Percentiles rank a stretch among this genome's conserved stretches.
These are phyloP conservation scores for Hippocampus guttulatus DNA, from an alignment of 2,113 vertebrate species.

Conservation along the genomic window DNA sequence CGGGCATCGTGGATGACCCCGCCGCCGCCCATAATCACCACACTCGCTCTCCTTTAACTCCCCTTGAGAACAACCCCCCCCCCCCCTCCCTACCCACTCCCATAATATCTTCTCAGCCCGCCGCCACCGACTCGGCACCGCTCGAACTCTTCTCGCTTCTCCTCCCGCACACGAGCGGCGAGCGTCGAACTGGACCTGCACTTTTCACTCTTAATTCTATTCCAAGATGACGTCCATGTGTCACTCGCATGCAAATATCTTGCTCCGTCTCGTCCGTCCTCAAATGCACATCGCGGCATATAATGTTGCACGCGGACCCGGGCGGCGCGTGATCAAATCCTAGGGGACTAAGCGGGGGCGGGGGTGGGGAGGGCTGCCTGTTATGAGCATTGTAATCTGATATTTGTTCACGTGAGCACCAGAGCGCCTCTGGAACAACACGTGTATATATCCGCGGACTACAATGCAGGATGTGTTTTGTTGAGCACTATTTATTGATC, in stretches of 20 bases:
- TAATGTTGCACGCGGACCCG: slow-evolving; percentile 58
- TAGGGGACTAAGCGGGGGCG: slow-evolving; percentile 21
- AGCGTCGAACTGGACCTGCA: slow-evolving; percentile 48
- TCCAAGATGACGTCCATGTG: not conserved
- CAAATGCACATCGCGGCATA: slow-evolving; percentile 40
- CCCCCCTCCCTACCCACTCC: slow-evolving; percentile 26
- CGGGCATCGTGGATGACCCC: slow-evolving; percentile 72
- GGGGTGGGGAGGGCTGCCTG: slow-evolving; percentile 33
- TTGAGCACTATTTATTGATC: slow-evolving; percentile 41
- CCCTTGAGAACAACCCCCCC: slow-evolving; percentile 56
- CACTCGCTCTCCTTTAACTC: slow-evolving; percentile 8
- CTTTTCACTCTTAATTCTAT: not conserved
- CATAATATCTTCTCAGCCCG: slow-evolving; percentile 55
- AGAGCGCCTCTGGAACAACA: slow-evolving; percentile 27
- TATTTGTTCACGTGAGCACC: slow-evolving; percentile 36
- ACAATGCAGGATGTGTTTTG: slow-evolving; percentile 16
- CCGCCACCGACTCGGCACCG: slow-evolving; percentile 62
- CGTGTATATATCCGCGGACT: slow-evolving; percentile 17
- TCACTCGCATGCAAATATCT: not conserved
- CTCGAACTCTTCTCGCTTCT: slow-evolving; percentile 50
- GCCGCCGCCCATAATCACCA: slow-evolving; percentile 39
- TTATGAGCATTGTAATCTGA: slow-evolving; percentile 56
- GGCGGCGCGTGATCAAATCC: slow-evolving; percentile 60
- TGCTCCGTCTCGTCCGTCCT: not conserved
- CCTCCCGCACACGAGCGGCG: slow-evolving; percentile 59